Evolutionary conservation across 2,113 vertebrate species (phyloP).

Genomic region (Aplodontia rufa): DNA sequence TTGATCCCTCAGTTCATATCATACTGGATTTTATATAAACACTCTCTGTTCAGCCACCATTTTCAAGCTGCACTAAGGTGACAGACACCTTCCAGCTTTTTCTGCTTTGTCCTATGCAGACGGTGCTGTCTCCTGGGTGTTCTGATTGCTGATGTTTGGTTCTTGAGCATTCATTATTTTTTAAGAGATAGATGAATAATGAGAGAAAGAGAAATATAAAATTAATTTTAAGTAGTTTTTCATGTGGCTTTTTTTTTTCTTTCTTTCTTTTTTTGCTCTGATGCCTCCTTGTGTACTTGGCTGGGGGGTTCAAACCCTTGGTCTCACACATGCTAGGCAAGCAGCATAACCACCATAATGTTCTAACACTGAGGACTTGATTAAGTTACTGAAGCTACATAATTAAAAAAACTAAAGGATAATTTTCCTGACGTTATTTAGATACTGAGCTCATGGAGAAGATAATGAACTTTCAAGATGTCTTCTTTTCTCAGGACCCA

Average conservation of each 20-base stretch:
- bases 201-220: too few relatives aligned
- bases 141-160: background rate
- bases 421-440: background rate
- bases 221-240: too few relatives aligned
- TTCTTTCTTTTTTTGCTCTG: too few relatives aligned
- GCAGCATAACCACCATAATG: background rate
- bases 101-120: background rate
- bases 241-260: too few relatives aligned
- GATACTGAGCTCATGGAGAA: background rate
- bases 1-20: background rate
- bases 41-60: background rate
- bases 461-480: background rate
- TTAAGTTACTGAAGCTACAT: background rate
- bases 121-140: background rate
- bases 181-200: too few relatives aligned
- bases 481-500: background rate
- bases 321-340: too few relatives aligned
- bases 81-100: background rate
- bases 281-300: too few relatives aligned
- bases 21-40: background rate
- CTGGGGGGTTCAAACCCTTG: too few relatives aligned
- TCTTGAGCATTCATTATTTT: too few relatives aligned
- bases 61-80: background rate
- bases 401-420: background rate
- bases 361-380: background rate